Evolutionary conservation across 2,888 invertebrate species (phyloP).

Genomic region (Philaethria dido): DNA sequence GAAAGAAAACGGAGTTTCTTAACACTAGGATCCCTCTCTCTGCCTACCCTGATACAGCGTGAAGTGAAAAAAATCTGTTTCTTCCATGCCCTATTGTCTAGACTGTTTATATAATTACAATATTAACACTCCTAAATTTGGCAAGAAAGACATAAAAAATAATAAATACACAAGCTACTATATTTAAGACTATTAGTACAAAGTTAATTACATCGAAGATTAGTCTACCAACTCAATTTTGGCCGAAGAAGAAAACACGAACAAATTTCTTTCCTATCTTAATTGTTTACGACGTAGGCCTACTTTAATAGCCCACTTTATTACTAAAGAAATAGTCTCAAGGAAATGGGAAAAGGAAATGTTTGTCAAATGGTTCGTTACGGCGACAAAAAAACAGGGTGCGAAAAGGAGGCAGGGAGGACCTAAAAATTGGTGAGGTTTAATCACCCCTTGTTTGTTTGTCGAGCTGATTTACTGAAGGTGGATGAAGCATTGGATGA

Average conservation of each 20-base stretch:
- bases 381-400: constrained; percentile 40
- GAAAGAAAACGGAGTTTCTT: too few species aligned
- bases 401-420: constrained; percentile 34
- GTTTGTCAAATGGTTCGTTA: constrained; percentile 45
- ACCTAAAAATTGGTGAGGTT: constrained; percentile 47
- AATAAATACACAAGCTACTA: not conserved
- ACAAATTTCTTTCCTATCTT: constrained; percentile 35
- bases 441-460: constrained; percentile 61
- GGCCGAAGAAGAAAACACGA: constrained; percentile 23
- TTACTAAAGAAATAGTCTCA: constrained; percentile 42
- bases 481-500: constrained; percentile 54
- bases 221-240: constrained; percentile 15
- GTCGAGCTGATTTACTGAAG: constrained; percentile 63
- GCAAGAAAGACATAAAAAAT: not conserved
- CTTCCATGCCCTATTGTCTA: not conserved
- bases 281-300: constrained; percentile 39
- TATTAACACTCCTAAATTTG: not conserved
- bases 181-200: constrained; percentile 22
- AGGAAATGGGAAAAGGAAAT: constrained; percentile 45
- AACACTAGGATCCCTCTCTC: too few species aligned
- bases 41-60: too few species aligned
- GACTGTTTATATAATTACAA: not conserved
- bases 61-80: too few species aligned
- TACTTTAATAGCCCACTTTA: constrained; percentile 42
- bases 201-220: constrained; percentile 30